Percentiles rank a stretch among this genome's conserved stretches.
Evolutionary conservation across 2,888 invertebrate genomes (phyloP).

Genomic region (Chorisops tibialis): DNA sequence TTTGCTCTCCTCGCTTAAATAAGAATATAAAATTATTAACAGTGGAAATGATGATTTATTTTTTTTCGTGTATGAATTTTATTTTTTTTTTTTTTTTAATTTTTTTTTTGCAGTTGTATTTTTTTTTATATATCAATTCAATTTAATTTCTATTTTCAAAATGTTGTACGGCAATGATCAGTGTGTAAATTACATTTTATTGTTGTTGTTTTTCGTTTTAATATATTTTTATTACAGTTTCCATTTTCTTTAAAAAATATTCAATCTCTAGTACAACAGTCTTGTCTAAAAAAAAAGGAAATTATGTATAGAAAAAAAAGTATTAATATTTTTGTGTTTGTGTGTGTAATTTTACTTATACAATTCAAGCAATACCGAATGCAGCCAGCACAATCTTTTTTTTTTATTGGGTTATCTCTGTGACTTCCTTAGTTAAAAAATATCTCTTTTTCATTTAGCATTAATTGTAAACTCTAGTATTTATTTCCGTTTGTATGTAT

Average conservation of each 20-base stretch:
- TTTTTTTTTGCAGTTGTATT: not conserved
- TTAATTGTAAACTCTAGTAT: not conserved
- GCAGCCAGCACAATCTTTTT: not conserved
- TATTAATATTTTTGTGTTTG: too few species aligned
- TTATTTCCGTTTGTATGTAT: not conserved
- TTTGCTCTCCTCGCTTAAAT: too few species aligned
- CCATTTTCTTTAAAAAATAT: not conserved
- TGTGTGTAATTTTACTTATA: too few species aligned
- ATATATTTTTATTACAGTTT: not conserved
- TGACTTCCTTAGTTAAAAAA: not conserved
- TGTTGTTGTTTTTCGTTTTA: not conserved
- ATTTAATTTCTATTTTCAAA: not conserved
- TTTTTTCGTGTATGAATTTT: too few species aligned
- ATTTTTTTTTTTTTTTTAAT: not conserved
- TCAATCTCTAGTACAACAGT: slow-evolving; percentile 2
- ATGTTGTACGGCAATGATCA: not conserved
- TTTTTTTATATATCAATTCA: not conserved
- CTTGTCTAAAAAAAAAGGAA: slow-evolving; percentile 4
- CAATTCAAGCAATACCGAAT: not conserved
- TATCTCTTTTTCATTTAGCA: not conserved
- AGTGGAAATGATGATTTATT: too few species aligned
- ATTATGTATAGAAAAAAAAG: too few species aligned
- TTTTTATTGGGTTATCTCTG: not conserved
- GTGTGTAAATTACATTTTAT: not conserved
- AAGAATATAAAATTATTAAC: too few species aligned